phyloP scores from a whole-genome alignment of 2,797 vertebrate genomes.

The Mastacembelus armatus region DNA sequence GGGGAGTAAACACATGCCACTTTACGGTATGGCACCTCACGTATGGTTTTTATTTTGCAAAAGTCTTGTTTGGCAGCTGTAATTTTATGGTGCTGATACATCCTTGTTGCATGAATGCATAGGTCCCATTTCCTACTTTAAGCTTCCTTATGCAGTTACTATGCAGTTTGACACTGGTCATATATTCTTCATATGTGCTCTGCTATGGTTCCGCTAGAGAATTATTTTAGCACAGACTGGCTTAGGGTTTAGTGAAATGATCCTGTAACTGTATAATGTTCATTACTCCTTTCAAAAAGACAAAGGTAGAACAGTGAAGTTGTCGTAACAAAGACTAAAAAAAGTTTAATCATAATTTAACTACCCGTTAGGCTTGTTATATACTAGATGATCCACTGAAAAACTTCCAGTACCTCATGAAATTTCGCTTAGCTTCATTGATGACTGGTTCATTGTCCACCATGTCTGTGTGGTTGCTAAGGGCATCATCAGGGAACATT shows the following conservation, averaged over 20 bases:
- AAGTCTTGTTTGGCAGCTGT: background rate
- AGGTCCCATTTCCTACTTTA: background rate
- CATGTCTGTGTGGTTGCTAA: slow-evolving; percentile 92
- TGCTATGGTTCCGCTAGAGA: too few species aligned
- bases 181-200: too few species aligned
- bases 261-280: too few species aligned
- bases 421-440: slow-evolving; percentile 90
- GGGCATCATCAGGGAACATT: slow-evolving; percentile 89
- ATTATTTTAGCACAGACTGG: too few species aligned
- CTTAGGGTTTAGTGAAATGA: too few species aligned
- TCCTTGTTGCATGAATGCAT: background rate
- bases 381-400: background rate
- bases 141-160: background rate
- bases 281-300: too few species aligned
- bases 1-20: background rate
- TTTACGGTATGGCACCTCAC: background rate
- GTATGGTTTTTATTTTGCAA: background rate
- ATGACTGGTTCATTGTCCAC: slow-evolving; percentile 88
- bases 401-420: slow-evolving; percentile 87
- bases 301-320: too few species aligned
- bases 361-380: too few species aligned
- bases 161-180: too few species aligned
- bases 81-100: background rate
- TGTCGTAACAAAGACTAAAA: too few species aligned
- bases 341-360: background rate